Base-by-base conservation (phyloP, 2,888 invertebrate species). In the Agrochola lychnidis region DNA sequence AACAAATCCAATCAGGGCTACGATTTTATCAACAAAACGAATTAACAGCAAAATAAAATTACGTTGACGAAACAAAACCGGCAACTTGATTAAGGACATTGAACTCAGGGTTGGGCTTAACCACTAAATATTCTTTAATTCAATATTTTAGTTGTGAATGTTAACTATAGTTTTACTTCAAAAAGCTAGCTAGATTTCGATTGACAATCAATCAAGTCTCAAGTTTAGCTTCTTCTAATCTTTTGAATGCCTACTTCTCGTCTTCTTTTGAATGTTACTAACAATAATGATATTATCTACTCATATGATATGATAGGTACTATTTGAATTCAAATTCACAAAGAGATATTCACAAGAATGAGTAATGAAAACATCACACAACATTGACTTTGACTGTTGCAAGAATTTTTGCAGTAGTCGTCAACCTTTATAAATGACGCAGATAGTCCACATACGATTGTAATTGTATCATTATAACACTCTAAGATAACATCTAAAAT, bases 391-490 rank as follows among this genome's bases (percentile, higher is more conserved):
- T 16, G 4, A 36, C 22, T 4, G 7, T 45, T 7, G 3, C 19
- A 14, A 72, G n/a, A 22, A 7, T 57, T 30, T 56, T 56, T 48
- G n/a, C n/a, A 72, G n/a, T 7, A 42, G 9, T 4, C 10, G 0
- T 63, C 10, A n/a, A 9, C 3, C 7, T 61, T 73, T 66, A 5
- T n/a, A 66, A 51, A 74, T 25, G 2, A 22, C 57, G 53, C 12
- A 25, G 67, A 82, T 86, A 82, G 73, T 82, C 82, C 87, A 89
- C 87, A 89, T 87, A 88, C 82, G 88, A 78, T 89, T 89, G 90
- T 93, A 95, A 94, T 94, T 94, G 92, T 92, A 94, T 93, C 95
- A 95, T 95, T 94, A 94, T 91, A 94, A 92, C 91, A 89, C 90
- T 90, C 86, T 25, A 63, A 87, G 96, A 96, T 96, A 94, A 91